phyloP scores from a whole-genome alignment of 2,797 vertebrate genomes.

The Simalia tracyae region DNA sequence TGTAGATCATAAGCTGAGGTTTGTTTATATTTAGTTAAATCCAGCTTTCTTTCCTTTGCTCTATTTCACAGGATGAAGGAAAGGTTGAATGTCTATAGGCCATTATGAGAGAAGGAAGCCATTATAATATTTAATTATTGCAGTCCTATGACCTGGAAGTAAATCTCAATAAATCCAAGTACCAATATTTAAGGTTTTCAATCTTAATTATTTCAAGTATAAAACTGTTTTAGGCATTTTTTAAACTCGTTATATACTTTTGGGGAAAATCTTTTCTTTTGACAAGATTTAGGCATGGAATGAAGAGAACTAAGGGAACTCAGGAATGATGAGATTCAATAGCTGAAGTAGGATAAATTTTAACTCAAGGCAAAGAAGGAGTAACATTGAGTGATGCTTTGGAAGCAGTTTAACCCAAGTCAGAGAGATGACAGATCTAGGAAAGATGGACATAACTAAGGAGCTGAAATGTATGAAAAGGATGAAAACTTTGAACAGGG shows the following conservation, averaged over 20 bases:
- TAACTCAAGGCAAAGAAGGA: not conserved
- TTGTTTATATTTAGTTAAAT: not conserved
- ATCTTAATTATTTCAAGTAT: not conserved
- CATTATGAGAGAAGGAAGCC: not conserved
- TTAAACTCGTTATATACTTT: not conserved
- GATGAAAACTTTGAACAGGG: not conserved
- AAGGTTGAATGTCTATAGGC: not conserved
- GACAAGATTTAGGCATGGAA: not conserved
- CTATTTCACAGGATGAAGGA: not conserved
- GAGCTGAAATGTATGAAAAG: not conserved
- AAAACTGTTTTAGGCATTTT: not conserved
- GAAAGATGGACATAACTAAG: not conserved
- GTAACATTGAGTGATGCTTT: not conserved
- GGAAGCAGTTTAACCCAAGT: not conserved
- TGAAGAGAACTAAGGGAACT: not conserved
- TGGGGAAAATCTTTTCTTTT: not conserved
- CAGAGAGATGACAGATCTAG: not conserved
- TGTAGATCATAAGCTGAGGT: not conserved
- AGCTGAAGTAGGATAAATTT: not conserved
- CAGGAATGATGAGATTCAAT: not conserved
- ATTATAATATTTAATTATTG: not conserved
- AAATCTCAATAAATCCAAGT: not conserved
- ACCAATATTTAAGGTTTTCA: not conserved
- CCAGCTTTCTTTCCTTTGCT: not conserved
- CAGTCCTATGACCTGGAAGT: not conserved